Evolutionary conservation across 2,888 invertebrate genomes (phyloP).

Genomic region (Agrenia bidenticulata): DNA sequence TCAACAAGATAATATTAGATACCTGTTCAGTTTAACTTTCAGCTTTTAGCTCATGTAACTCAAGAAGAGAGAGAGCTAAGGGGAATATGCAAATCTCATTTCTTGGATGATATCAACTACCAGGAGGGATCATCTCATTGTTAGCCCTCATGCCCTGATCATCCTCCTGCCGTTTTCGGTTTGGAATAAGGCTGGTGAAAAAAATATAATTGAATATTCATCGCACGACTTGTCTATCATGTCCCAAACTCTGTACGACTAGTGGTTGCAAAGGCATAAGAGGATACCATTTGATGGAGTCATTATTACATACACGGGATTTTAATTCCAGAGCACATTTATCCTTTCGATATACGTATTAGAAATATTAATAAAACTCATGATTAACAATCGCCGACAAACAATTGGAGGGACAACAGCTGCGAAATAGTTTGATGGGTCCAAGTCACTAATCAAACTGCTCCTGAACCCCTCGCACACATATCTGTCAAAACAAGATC

Average conservation of each 20-base stretch:
- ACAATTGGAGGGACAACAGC: background rate
- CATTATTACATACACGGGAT: too few species aligned
- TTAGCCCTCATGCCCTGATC: background rate
- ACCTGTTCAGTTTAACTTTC: too few species aligned
- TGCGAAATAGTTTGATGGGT: background rate
- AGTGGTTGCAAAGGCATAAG: too few species aligned
- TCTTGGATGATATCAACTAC: background rate
- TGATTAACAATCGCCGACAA: too few species aligned
- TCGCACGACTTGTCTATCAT: background rate
- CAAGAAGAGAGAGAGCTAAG: background rate
- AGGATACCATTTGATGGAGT: too few species aligned
- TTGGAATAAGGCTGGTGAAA: background rate
- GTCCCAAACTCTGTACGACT: too few species aligned
- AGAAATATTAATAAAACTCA: too few species aligned
- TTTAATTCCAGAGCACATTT: too few species aligned
- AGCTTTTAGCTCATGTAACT: too few species aligned
- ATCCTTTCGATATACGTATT: too few species aligned
- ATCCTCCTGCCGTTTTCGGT: background rate
- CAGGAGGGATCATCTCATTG: background rate
- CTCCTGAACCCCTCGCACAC: background rate
- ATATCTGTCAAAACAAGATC: constrained; percentile 3
- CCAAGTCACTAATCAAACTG: background rate
- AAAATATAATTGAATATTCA: constrained; percentile 8
- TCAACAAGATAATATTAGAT: background rate
- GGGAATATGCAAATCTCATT: background rate